Percentiles rank a stretch among this genome's conserved stretches.
Evolutionary conservation across 1,140 invertebrate species (phyloP).

Genomic region (Bombus consobrinus): DNA sequence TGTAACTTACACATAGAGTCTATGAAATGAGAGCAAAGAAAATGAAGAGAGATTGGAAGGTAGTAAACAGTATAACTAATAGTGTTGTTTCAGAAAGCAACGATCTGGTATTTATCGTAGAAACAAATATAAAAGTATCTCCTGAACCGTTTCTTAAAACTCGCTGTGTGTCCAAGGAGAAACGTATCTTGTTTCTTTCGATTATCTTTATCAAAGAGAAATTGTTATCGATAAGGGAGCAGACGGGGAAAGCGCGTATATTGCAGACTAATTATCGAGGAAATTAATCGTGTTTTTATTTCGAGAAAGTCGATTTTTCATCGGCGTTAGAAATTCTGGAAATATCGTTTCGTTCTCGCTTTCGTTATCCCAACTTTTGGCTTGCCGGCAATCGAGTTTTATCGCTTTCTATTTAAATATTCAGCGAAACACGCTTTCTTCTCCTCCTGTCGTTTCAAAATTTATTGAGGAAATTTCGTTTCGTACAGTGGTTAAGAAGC

Average conservation of each 20-base stretch:
- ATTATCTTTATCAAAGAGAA: constrained; percentile 14
- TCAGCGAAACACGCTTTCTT: not conserved
- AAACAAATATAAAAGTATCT: too few species aligned
- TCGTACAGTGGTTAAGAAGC: not conserved
- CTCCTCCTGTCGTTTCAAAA: not conserved
- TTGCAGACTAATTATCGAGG: not conserved
- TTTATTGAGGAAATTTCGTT: not conserved
- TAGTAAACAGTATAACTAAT: too few species aligned
- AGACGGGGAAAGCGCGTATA: constrained; percentile 1
- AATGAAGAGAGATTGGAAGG: too few species aligned
- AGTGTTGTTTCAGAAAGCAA: too few species aligned
- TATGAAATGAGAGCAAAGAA: too few species aligned
- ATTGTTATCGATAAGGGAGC: constrained; percentile 28
- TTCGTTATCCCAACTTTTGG: not conserved
- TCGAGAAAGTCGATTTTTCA: constrained; percentile 7
- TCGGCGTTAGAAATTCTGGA: not conserved
- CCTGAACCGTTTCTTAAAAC: too few species aligned
- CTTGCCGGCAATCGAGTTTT: not conserved
- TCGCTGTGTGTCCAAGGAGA: not conserved
- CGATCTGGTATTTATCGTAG: too few species aligned
- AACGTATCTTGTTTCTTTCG: constrained; percentile 4
- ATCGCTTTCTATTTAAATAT: constrained; percentile 13
- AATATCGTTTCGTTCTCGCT: constrained; percentile 1
- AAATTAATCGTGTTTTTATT: not conserved
- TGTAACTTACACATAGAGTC: too few species aligned